phyloP scores from a whole-genome alignment of 2,888 invertebrate species.

The Gibbula magus region DNA sequence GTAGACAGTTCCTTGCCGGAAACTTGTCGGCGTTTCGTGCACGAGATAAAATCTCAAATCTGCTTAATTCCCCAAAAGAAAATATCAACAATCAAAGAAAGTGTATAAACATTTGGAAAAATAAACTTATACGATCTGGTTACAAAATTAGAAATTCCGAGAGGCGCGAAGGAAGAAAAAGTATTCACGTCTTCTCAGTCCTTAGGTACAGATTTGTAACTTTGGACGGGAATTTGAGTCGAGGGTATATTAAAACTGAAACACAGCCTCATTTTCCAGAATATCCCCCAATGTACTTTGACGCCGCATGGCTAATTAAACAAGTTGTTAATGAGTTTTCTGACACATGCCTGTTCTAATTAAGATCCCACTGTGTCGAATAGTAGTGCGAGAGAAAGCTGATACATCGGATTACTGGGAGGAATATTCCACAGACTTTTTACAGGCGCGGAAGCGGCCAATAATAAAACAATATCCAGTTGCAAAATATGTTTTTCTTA shows the following conservation, averaged over 20 bases:
- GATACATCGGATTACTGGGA: not conserved
- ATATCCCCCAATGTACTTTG: not conserved
- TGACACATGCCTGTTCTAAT: slow-evolving; percentile 20
- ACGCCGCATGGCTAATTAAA: slow-evolving; percentile 12
- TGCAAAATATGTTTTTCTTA: slow-evolving; percentile 7
- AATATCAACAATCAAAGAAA: slow-evolving; percentile 17
- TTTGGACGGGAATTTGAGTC: not conserved
- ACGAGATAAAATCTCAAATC: slow-evolving; percentile 18
- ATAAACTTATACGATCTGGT: slow-evolving; percentile 16
- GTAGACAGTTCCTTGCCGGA: not conserved
- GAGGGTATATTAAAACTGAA: not conserved
- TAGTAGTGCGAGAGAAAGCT: not conserved
- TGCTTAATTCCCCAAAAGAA: slow-evolving; percentile 21
- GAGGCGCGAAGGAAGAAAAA: slow-evolving; percentile 4
- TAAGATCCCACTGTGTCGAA: slow-evolving; percentile 9
- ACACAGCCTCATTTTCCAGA: not conserved
- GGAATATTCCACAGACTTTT: slow-evolving; percentile 1
- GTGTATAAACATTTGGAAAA: slow-evolving; percentile 23
- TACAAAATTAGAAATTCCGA: slow-evolving; percentile 16
- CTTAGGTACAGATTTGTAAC: not conserved
- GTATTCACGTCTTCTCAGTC: not conserved
- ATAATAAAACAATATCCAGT: slow-evolving; percentile 16
- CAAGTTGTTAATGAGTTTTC: slow-evolving; percentile 17
- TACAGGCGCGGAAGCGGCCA: slow-evolving; percentile 14
- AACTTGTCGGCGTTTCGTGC: slow-evolving; percentile 15